Base-by-base conservation (phyloP, 2,113 vertebrate genomes). In the Neofelis nebulosa region DNA sequence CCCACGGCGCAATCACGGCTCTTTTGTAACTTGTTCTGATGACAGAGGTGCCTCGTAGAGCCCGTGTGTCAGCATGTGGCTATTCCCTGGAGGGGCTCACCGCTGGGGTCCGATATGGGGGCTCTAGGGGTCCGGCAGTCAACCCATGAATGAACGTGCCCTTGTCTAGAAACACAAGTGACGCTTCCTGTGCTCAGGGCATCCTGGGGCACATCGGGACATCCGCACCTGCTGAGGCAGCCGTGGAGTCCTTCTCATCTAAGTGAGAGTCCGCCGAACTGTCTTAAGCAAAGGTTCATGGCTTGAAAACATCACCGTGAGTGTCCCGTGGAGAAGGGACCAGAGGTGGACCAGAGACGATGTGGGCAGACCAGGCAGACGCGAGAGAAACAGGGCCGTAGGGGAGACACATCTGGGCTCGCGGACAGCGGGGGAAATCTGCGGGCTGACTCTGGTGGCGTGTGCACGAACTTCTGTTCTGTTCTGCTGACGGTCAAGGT, bases 251-350 rank as follows among this genome's bases (percentile, higher is more conserved):
- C 29, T 61, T 36, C 27, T 3, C 9, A 4, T 4, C 38, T 1
- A 18, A 15, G 23, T 1, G 6, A 2, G 10, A 14, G 36, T 45
- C 5, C 36, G 11, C 27, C 0, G 1, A 66, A 27, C 0, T 29
- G 45, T 14, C 21, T 19, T 21, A 7, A 52, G 27, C 23, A 33
- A 8, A 19, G 5, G 18, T 4, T 36, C 27, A 6, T 0, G 9
- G 41, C 12, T 7, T 69, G 38, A n/a, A 71, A 25, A 52, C 27
- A 41, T 2, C 19, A 5, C 1, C 0, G 41, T 5, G 45, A 4
- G 6, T 29, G 36, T 3, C 33, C 36, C 7, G 33, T 18, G 25
- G 50, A 38, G 85, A 50, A 48, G 1, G 38, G 18, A 10, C 23
- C 57, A 27, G 36, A 36, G 0, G 45, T 5, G 19, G 21, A 13